These are phyloP conservation scores for Epirrhoe tristata DNA, from an alignment of 2,888 invertebrate species.

Conservation along the genomic window DNA sequence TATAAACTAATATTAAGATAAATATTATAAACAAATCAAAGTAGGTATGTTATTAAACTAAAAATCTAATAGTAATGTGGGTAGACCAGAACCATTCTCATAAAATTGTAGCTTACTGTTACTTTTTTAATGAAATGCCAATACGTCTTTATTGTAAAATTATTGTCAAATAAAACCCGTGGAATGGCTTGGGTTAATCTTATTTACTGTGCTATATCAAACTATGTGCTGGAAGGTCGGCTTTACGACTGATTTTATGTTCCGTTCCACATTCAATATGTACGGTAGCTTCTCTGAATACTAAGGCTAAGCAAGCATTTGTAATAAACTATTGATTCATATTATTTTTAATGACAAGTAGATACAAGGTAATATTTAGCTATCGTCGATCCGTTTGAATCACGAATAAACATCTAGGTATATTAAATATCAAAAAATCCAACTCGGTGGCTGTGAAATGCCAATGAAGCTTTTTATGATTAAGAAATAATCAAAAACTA, in stretches of 20 bases:
- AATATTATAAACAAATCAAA: too few species aligned
- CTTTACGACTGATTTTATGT: constrained; percentile 68
- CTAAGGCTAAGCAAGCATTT: constrained; percentile 41
- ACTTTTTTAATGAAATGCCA: constrained; percentile 19
- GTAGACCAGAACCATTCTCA: neutral
- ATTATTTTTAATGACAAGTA: too few species aligned
- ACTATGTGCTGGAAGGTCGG: constrained; percentile 55
- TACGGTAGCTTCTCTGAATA: constrained; percentile 53
- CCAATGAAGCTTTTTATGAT: too few species aligned
- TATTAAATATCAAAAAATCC: too few species aligned
- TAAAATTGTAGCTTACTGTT: constrained; percentile 4
- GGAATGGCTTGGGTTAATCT: constrained; percentile 50
- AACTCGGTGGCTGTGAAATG: too few species aligned
- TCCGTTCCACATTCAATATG: constrained; percentile 57
- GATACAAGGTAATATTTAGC: too few species aligned
- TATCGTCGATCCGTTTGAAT: too few species aligned
- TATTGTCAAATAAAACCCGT: constrained; percentile 48
- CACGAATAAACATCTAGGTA: too few species aligned
- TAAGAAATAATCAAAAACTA: too few species aligned
- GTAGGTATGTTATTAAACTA: too few species aligned
- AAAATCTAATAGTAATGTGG: too few species aligned
- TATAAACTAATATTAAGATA: too few species aligned
- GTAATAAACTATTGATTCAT: constrained; percentile 7
- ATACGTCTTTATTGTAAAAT: constrained; percentile 42
- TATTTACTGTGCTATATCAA: constrained; percentile 56